Base-by-base conservation (phyloP, 2,113 vertebrate genomes). In the Psittacula cyanocephala region DNA sequence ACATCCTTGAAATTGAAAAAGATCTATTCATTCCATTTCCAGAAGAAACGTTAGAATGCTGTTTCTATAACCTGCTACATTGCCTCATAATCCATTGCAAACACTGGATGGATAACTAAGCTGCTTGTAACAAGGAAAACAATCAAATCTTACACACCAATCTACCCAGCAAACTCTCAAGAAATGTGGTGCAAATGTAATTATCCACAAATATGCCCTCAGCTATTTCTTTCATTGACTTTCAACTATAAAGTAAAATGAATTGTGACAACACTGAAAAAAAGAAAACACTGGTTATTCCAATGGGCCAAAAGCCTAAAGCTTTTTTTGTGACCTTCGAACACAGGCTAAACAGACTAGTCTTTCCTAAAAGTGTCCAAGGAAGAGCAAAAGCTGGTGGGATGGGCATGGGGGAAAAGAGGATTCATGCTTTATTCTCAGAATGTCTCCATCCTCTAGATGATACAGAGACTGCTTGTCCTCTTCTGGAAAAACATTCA, bases 191-290 rank as follows among this genome's bases (percentile, higher is more conserved):
- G 64, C 74, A 90, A 96, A 64, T 93, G 72, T 94, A 97, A 97
- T 95, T 96, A 97, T 63, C 95, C 94, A 91, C 78, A 81, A 94
- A 78, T 71, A 74, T 39, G 85, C 96, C 91, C 92, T 90, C 79
- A 92, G 95, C 87, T 95, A 88, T 92, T 97, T 95, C 87, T 88
- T 97, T 93, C 80, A 95, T 94, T 96, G 95, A 86, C 64, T 91
- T 94, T 93, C 65, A 65, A 8, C 83, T 89, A 43, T 14, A 41
- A 96, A 92, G 78, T n/a, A 80, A 91, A 96, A 96, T 95, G 50
- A 95, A 89, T 78, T 93, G 83, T 86, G 83, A 78, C 83, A 94
- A 55, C 1, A 19, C 62, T 59, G 74, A 52, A 85, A 91, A 91
- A 91, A 91, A 94, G 39, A 91, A 94, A 95, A 82, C 11, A 24